Base-by-base conservation (phyloP, 2,113 vertebrate species). In the Oxyruncus cristatus region DNA sequence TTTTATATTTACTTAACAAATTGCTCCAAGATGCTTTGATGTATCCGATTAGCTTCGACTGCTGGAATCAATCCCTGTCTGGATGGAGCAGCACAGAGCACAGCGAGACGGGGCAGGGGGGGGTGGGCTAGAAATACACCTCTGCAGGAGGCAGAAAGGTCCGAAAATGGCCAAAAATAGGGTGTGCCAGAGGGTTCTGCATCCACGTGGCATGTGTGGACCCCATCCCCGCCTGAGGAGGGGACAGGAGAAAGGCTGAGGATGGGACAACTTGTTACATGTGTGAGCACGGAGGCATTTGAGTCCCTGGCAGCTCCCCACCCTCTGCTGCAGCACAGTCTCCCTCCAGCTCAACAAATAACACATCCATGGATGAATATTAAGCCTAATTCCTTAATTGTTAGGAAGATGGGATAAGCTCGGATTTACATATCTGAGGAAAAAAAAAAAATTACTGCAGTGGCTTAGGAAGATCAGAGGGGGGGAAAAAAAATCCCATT, bases 381-480 rank as follows among this genome's bases (percentile, higher is more conserved):
- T 70, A 75, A 91, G 46, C 83, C 42, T 14, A 4, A 41, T 79
- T 87, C 67, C 33, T n/a, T 24, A 32, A 70, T 50, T 94, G 85
- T 89, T 50, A 44, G 8, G 32, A 35, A 10, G 50, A 61, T 5
- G n/a, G 44, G 83, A 78, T 42, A 79, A 95, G 88, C 80, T 39
- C 12, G 4, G 65, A 96, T 97, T 97, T 98, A 93, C 96, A 96
- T 97, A 96, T 95, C 95, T 83, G 76, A 97, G 76, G 22, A 4
- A 7, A 37, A 72, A 22, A 72, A 22, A 88, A 52, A 59, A 41
- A 88, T 70, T 80, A 67, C 70, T 12, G n/a, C 47, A 18, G 71
- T 53, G n/a, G 94, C 85, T 96, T 70, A 95, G 73, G 20, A 35
- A 89, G 94, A 93, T 70, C 72, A 73, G 94, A 95, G 71, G 32